Base-by-base conservation (phyloP, 2,113 vertebrate species). In the Bagarius yarrelli region DNA sequence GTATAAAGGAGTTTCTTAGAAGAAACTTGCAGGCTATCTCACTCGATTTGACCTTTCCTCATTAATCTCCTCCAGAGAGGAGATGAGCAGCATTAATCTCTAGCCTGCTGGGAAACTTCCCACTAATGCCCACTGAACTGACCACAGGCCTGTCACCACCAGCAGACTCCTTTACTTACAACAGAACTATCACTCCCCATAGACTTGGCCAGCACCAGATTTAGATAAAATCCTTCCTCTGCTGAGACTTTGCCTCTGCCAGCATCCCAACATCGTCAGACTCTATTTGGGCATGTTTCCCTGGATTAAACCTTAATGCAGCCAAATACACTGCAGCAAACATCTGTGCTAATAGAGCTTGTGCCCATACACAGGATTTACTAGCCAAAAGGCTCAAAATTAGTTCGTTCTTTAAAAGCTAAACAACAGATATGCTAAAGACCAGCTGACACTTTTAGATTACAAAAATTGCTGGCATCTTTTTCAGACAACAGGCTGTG, bases 11-110 rank as follows among this genome's bases (percentile, higher is more conserved):
- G 60, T 78, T 73, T 57, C 40, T 78, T 53, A 34, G 44, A 2
- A 70, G 60, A 73, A 66, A 59, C 40, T 78, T 53, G 57, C 32
- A 56, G 67, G 19, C 61, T 66, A 59, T 66, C 69, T 83, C 32
- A 83, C 50, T 74, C 60, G 19, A 25, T 78, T 78, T 74, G 70
- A 79, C 76, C 76, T 83, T 83, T 79, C 69, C 69, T 83, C 84
- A 88, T 91, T 88, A 90, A 89, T 90, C 89, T 89, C 85, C 88
- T 86, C 85, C 84, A 76, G 85, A 86, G 87, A 89, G 84, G 84
- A 90, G 86, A 88, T 67, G 40, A 87, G 88, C 83, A 84, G 85
- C 85, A 89, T 90, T 86, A 86, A 91, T 91, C 87, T 87, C 76
- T 36, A 69, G 80, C 83, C 82, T 83, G 78, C 81, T 86, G 85